Evolutionary conservation across 2,888 invertebrate species (phyloP), one percentile per base, ranked within the genome.

Genomic region (Pherbina coryleti): DNA sequence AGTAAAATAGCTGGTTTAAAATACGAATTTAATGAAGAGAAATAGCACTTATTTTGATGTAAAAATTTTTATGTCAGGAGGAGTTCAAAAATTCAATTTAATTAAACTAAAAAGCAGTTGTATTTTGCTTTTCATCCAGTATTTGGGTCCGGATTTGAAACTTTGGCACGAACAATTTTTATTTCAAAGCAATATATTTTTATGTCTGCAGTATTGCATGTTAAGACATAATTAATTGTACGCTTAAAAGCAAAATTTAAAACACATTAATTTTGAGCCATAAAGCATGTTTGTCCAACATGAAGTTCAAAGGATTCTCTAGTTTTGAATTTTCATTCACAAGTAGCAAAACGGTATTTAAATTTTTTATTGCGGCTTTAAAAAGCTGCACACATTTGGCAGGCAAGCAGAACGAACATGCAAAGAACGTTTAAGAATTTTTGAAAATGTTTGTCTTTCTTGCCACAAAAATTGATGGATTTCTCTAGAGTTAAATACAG

Each of bases 401-500:
- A 19, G 8, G 19, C 55, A 5, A n/a, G 55, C 1, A 19, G 5
- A 55, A 19, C 2, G 53, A 53, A 55, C n/a, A 55, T 9, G 19
- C 55, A 55, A 55, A 9, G 9, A 9, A 5, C 7, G 55, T 5
- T 19, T 19, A 3, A 22, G 55, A 55, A 55, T 55, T 22, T 19
- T n/a, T 19, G 9, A 31, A 31, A 31, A 28, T 9, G 17, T n/a
- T 17, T 25, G n/a, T 25, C 51, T 51, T 51, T 69, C 22, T 69
- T 69, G 25, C 69, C 69, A 51, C 69, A 69, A 49, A 69, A 49
- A 69, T 69, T 69, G 25, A 69, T 69, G 69, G 69, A 69, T 69
- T 51, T 69, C 69, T 51, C 51, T 17, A 51, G 51, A 51, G 51
- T 49, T 31, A 69, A 44, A 44, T 19, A 49, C n/a, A 55, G 22